phyloP scores from a whole-genome alignment of 1,140 invertebrate species.

The Caerostris darwini region DNA sequence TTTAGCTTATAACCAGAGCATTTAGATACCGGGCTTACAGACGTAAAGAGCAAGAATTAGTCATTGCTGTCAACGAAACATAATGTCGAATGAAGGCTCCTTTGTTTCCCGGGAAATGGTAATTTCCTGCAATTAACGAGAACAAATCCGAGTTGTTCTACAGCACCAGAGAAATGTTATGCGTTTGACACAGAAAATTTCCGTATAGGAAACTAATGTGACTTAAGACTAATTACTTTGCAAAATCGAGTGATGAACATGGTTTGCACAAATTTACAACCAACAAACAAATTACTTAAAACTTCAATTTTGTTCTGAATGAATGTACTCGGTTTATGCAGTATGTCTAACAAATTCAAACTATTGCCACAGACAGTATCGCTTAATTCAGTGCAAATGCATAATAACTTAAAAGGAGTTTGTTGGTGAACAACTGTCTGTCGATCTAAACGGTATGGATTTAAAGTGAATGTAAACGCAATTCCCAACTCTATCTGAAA shows the following conservation, averaged over 20 bases:
- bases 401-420: no score
- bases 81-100: background rate
- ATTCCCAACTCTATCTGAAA: no score
- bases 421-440: no score
- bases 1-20: slow-evolving; percentile 16
- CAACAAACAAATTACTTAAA: background rate
- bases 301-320: background rate
- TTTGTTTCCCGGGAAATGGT: slow-evolving; percentile 38
- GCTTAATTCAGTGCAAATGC: no score
- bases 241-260: slow-evolving; percentile 8
- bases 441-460: no score
- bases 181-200: slow-evolving; percentile 21
- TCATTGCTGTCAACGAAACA: slow-evolving; percentile 15
- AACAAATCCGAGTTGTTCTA: slow-evolving; percentile 14
- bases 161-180: background rate
- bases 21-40: background rate
- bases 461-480: no score
- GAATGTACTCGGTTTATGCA: background rate
- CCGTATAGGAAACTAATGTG: background rate
- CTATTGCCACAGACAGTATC: no score
- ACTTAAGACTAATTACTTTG: background rate
- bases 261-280: background rate
- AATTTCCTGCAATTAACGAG: slow-evolving; percentile 53
- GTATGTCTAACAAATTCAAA: no score
- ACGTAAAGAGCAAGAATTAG: background rate